Evolutionary conservation across 2,888 invertebrate genomes (phyloP).

Genomic region (Drosophila meridionalis): DNA sequence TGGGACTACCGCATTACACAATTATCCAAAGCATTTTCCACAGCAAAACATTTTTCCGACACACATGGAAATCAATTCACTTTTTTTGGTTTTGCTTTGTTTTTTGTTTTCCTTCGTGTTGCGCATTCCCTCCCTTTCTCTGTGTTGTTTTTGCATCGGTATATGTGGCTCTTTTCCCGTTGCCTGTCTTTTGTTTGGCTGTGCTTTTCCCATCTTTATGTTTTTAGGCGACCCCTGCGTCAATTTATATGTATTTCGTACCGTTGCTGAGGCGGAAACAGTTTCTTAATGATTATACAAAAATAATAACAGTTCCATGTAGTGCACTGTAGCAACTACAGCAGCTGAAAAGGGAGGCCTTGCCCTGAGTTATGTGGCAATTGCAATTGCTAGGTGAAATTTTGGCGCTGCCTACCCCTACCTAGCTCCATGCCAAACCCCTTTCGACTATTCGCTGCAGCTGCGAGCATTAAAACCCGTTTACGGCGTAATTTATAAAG

Average conservation of each 20-base stretch:
- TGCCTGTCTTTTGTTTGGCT: conserved; percentile 55
- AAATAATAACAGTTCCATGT: conserved; percentile 43
- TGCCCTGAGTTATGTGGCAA: conserved; percentile 35
- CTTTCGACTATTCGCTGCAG: conserved; percentile 9
- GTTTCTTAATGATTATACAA: conserved; percentile 64
- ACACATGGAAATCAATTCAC: conserved; percentile 68
- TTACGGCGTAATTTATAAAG: conserved; percentile 72
- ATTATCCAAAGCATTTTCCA: conserved; percentile 61
- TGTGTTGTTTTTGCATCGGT: conserved; percentile 18
- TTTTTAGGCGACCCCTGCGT: conserved; percentile 61
- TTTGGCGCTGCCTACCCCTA: conserved; percentile 20
- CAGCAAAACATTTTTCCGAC: conserved; percentile 56
- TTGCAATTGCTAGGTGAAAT: conserved; percentile 36
- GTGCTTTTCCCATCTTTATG: conserved; percentile 62
- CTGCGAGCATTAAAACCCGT: conserved; percentile 60
- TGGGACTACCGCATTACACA: conserved; percentile 58
- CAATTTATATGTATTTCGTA: conserved; percentile 61
- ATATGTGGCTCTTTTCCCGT: conserved; percentile 18
- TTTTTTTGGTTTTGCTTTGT: conserved; percentile 28
- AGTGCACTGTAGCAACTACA: conserved; percentile 34
- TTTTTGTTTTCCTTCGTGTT: conserved; percentile 3
- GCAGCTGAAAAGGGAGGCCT: conserved; percentile 53
- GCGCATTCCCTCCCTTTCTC: conserved; percentile 19
- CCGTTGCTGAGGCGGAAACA: conserved; percentile 56
- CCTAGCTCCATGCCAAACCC: not conserved